These are phyloP conservation scores for Numenius arquata DNA, from an alignment of 2,113 vertebrate genomes.

Conservation along the genomic window DNA sequence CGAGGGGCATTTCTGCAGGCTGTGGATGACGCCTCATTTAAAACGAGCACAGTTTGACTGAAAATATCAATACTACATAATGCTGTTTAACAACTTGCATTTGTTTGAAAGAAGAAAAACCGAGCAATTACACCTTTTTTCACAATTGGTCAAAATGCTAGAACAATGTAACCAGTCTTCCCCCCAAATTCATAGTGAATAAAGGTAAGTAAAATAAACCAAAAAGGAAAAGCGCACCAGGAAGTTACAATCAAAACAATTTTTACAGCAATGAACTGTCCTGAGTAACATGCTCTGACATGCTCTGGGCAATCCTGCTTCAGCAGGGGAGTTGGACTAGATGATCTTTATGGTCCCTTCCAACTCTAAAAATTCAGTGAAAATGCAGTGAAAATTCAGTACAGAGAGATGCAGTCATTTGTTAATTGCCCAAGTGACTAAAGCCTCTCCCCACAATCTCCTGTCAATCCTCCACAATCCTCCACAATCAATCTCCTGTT, in stretches of 20 bases:
- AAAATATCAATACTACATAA: neutral
- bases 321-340: too few species aligned
- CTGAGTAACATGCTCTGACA: too few species aligned
- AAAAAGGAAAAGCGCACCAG: neutral
- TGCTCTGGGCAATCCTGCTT: too few species aligned
- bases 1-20: accelerated
- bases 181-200: neutral
- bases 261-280: neutral
- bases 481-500: too few species aligned
- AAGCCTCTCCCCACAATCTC: neutral
- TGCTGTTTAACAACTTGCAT: neutral
- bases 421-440: neutral
- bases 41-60: neutral
- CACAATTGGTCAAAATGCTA: neutral
- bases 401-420: neutral
- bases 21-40: neutral
- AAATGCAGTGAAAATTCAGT: too few species aligned
- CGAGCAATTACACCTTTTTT: neutral
- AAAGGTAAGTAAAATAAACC: neutral
- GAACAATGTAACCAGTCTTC: neutral
- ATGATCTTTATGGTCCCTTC: too few species aligned
- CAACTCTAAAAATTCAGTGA: too few species aligned
- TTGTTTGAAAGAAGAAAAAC: neutral
- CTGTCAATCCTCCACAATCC: too few species aligned
- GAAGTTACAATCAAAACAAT: neutral